A percentile compares a stretch with the other conserved stretches of the same genome.
Conservation (phyloP, 2,797 vertebrate species). For the Enteromius argenteus region DNA sequence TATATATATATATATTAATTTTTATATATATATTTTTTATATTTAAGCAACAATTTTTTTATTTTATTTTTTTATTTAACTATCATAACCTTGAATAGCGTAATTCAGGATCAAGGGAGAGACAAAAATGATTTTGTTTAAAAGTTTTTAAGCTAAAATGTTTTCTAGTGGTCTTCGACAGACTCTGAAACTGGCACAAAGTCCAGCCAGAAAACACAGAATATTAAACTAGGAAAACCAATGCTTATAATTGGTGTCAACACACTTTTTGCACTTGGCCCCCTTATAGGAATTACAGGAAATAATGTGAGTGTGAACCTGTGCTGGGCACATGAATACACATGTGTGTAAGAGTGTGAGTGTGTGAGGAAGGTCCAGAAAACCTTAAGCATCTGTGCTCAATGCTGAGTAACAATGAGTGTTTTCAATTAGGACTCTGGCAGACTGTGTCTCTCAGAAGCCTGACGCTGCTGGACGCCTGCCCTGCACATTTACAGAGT, state of each 20-base stretch:
- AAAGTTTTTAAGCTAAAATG: not conserved
- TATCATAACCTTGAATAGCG: not conserved
- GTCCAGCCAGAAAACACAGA: not conserved
- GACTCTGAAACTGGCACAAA: not conserved
- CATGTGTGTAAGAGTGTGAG: constrained; percentile 18
- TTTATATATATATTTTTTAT: no score
- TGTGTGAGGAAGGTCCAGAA: constrained; percentile 25
- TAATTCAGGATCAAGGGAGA: not conserved
- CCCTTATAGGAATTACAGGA: constrained; percentile 4
- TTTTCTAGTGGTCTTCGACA: not conserved
- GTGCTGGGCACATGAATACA: constrained; percentile 16
- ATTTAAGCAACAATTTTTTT: not conserved
- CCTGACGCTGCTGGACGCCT: constrained; percentile 42
- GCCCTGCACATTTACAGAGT: constrained; percentile 33
- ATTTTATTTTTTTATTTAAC: not conserved
- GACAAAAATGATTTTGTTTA: not conserved
- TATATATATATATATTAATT: no score
- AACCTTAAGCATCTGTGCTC: constrained; percentile 52
- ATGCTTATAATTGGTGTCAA: constrained; percentile 1
- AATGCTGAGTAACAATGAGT: constrained; percentile 35
- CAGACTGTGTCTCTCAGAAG: constrained; percentile 50
- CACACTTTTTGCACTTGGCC: not conserved
- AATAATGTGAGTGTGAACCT: constrained; percentile 28
- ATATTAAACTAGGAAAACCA: constrained; percentile 3
- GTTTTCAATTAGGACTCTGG: constrained; percentile 57